Base-by-base conservation (phyloP, 2,113 vertebrate genomes). In the Cottus gobio region DNA sequence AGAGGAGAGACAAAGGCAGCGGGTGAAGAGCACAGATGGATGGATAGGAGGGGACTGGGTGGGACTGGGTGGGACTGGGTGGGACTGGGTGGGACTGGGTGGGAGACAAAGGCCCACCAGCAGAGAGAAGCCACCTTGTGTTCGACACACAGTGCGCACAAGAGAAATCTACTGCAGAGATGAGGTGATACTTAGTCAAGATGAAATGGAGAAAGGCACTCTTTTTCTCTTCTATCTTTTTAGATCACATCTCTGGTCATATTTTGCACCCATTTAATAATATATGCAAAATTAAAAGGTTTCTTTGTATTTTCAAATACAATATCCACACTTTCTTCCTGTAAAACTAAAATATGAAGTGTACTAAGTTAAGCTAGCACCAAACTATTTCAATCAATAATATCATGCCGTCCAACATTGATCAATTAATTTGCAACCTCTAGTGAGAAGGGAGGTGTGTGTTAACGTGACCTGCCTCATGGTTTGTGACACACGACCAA, bases 1-100 rank as follows among this genome's bases (percentile, higher is more conserved):
- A 64, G 84, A 90, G 88, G 87, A 88, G 77, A 88, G 79, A 69
- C 79, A 85, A 77, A 92, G 89, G 88, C 84, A 86, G 81, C 12
- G 1, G 80, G 74, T 57, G 81, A 86, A 44, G 70, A 87, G 74
- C 77, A 78, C 82, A 91, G 87, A 88, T 84, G 88, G 88, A 90
- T 79, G 79, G 88, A 84, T 74, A 71, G 73, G 77, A 84, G 54
- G 54, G 56, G 79, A 75, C 79, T 34, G 6, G 31, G 64, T 50
- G 56, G 31, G 54, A 75, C n/a, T n/a, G n/a, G n/a, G n/a, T n/a
- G n/a, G n/a, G n/a, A n/a, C n/a, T n/a, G n/a, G n/a, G n/a, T n/a
- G n/a, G n/a, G n/a, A n/a, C n/a, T n/a, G n/a, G n/a, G n/a, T n/a
- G 54, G 56, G 79, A 75, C 79, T 34, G 6, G 31, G 64, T 50